Conservation (phyloP, 2,113 vertebrate genomes). For the Heterocephalus glaber region DNA sequence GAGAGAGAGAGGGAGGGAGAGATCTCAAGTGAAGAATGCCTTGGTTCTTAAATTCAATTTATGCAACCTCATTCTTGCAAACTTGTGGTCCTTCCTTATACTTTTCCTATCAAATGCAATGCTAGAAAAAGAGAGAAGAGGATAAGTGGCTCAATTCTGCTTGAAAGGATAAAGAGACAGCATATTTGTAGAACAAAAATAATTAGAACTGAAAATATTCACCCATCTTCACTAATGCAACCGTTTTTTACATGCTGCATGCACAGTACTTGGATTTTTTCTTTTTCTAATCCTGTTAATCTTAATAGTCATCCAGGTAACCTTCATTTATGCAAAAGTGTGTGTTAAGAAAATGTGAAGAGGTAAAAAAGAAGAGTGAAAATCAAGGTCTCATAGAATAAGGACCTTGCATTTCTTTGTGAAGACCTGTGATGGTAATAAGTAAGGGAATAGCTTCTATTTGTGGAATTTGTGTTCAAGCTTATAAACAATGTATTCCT, state of each 20-base stretch:
- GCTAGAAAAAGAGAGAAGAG: not conserved
- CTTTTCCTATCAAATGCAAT: not conserved
- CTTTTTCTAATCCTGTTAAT: not conserved
- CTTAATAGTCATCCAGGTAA: not conserved
- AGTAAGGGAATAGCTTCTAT: not conserved
- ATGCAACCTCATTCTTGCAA: not conserved
- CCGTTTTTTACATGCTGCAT: not conserved
- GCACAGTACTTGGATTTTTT: not conserved
- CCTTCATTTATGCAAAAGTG: not conserved
- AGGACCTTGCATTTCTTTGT: not conserved
- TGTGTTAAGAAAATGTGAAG: not conserved
- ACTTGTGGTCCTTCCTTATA: not conserved
- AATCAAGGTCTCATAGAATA: not conserved
- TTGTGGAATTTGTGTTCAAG: not conserved
- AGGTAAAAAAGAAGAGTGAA: not conserved
- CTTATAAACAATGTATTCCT: not conserved
- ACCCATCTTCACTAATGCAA: not conserved
- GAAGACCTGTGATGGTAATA: not conserved
- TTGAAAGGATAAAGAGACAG: not conserved
- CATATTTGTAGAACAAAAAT: not conserved
- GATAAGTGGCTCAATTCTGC: not conserved
- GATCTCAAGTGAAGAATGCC: not conserved
- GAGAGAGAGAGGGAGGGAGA: not conserved
- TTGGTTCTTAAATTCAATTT: not conserved
- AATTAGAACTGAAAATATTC: conserved; percentile 2